These are phyloP conservation scores for Anguilla megastoma DNA, from an alignment of 2,797 vertebrate species.

Conservation along the genomic window DNA sequence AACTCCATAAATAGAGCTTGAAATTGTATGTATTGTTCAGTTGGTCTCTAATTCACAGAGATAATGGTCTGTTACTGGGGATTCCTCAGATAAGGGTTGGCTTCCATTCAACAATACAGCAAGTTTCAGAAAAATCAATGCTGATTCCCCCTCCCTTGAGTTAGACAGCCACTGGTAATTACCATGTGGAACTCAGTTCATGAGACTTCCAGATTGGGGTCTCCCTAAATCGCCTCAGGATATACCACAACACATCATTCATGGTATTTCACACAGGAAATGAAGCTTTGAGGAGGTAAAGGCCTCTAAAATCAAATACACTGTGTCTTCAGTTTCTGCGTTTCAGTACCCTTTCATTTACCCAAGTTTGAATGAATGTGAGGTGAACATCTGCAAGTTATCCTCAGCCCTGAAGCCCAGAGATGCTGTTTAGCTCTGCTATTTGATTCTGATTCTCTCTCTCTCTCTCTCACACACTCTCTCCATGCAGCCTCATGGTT, in stretches of 20 bases:
- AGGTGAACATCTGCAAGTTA: conserved; percentile 15
- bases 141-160: background rate
- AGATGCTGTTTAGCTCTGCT: background rate
- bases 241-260: conserved; percentile 10
- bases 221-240: background rate
- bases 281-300: conserved; percentile 13
- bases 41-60: background rate
- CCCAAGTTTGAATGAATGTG: background rate
- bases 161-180: conserved; percentile 6
- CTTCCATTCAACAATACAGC: background rate
- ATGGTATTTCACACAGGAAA: conserved; percentile 5
- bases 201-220: conserved; percentile 9
- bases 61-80: background rate
- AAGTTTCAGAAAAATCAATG: background rate
- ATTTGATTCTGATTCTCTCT: background rate
- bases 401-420: background rate
- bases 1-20: background rate
- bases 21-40: background rate
- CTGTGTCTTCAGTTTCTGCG: background rate
- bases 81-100: background rate
- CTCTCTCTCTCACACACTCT: background rate
- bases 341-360: conserved; percentile 12
- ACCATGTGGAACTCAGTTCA: background rate
- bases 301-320: background rate
- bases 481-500: background rate